phyloP scores from a whole-genome alignment of 1,140 invertebrate genomes.

The Rhizoglyphus robini region DNA sequence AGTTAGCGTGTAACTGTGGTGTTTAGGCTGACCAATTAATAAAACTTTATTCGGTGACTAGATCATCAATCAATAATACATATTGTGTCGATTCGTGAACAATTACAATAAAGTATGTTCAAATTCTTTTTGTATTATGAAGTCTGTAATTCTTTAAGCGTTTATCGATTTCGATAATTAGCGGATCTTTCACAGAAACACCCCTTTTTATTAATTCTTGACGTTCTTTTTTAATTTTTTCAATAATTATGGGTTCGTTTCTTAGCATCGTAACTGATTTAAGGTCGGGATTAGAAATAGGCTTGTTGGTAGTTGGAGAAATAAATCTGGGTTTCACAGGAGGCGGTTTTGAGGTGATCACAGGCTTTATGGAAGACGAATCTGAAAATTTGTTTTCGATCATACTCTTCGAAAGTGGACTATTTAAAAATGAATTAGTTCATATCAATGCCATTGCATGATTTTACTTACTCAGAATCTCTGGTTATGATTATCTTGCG shows the following conservation, averaged over 20 bases:
- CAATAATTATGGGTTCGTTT: background rate
- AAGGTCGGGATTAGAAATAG: background rate
- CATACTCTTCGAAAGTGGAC: background rate
- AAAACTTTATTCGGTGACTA: background rate
- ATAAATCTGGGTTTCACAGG: background rate
- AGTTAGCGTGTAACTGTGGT: background rate
- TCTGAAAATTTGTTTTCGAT: no score
- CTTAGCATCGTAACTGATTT: background rate
- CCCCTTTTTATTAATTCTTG: slow-evolving; percentile 12
- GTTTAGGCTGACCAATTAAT: background rate
- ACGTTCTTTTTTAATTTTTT: slow-evolving; percentile 4
- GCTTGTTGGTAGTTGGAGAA: background rate
- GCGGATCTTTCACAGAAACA: slow-evolving; percentile 8
- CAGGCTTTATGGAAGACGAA: no score
- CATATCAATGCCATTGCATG: background rate
- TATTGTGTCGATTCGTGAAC: no score
- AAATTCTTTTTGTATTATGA: background rate
- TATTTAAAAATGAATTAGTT: slow-evolving; percentile 3
- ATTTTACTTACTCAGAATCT: background rate
- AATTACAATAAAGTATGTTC: background rate
- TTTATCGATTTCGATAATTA: slow-evolving; percentile 17
- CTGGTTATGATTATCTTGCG: background rate
- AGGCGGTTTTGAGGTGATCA: no score
- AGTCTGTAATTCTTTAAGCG: background rate
- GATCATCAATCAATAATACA: background rate